Evolutionary conservation across 1,140 invertebrate genomes (phyloP), one percentile per base, ranked within the genome.

Genomic region (Lanistes nyassanus): DNA sequence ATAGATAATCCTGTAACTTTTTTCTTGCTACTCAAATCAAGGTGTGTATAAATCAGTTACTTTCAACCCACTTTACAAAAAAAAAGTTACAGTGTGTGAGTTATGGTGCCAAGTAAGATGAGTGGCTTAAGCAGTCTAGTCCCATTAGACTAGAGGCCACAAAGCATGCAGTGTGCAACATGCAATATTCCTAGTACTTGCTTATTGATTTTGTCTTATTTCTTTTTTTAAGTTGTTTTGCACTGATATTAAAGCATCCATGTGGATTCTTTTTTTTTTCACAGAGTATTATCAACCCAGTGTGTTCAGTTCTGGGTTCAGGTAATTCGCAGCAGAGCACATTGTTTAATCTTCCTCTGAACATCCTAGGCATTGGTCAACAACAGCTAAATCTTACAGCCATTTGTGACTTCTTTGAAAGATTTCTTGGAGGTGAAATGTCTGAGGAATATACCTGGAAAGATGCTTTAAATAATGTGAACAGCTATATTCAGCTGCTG

Each of bases 401-500:
- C n/a, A 55, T 67, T 56, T 78, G 76, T 66, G 76, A 77, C 53
- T 53, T 7, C 55, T n/a, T 76, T 23, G 39, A 62, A 9, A 19
- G 72, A 13, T 80, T 78, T 58, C 53, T 84, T 42, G 78, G 55
- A 53, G 74, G 68, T 21, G 58, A 76, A 36, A 65, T 34, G 29
- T 60, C 39, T 23, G 65, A 60, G 11, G 55, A 31, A 23, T 83
- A 83, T 76, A 66, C 77, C 60, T 84, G 83, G 83, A 76, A 70
- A 55, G 75, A 79, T 34, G 64, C 77, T 31, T 51, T 84, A 7
- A 78, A 79, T 23, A 77, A 83, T 62, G 79, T 75, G 19, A 39
- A 79, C 51, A 19, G 34, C 23, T 39, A 79, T 6, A n/a, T 97
- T 19, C 95, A 95, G 81, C 93, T 94, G 78, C 90, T 97, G 1